Conservation (phyloP, 2,888 invertebrate genomes). For the Harmothoe impar region DNA sequence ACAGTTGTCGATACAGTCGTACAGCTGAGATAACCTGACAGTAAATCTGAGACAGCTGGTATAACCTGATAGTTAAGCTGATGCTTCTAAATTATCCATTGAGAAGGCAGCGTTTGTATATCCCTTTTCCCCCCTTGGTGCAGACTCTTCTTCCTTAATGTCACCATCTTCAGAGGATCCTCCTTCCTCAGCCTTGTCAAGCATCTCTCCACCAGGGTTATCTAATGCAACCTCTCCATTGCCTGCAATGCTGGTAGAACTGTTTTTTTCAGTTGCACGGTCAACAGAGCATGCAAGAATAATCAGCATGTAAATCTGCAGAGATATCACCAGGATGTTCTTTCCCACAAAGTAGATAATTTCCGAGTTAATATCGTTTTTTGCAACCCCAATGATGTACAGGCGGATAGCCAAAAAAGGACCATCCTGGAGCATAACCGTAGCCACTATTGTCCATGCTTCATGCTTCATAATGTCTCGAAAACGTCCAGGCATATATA, state of each 20-base stretch:
- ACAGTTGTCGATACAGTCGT: no score
- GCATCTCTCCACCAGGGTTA: no score
- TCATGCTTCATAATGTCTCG: neutral
- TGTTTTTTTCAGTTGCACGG: neutral
- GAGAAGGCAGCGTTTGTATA: no score
- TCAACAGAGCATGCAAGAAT: conserved; percentile 33
- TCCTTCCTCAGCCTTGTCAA: no score
- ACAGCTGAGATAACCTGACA: no score
- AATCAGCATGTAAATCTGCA: conserved; percentile 76
- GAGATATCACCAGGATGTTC: conserved; percentile 75
- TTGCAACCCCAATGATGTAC: conserved; percentile 75
- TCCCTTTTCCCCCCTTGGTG: no score
- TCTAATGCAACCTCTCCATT: no score
- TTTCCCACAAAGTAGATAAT: conserved; percentile 81
- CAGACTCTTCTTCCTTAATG: no score
- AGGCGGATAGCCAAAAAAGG: conserved; percentile 83
- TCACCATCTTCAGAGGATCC: no score
- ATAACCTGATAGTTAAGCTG: no score
- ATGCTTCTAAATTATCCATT: no score
- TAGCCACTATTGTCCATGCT: conserved; percentile 79
- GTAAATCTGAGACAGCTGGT: no score
- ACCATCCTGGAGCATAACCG: conserved; percentile 84
- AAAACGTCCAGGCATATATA: conserved; percentile 44
- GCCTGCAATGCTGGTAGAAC: neutral
- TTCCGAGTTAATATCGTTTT: conserved; percentile 77